Conservation (phyloP, 2,888 invertebrate species). For the Lapara coniferarum region DNA sequence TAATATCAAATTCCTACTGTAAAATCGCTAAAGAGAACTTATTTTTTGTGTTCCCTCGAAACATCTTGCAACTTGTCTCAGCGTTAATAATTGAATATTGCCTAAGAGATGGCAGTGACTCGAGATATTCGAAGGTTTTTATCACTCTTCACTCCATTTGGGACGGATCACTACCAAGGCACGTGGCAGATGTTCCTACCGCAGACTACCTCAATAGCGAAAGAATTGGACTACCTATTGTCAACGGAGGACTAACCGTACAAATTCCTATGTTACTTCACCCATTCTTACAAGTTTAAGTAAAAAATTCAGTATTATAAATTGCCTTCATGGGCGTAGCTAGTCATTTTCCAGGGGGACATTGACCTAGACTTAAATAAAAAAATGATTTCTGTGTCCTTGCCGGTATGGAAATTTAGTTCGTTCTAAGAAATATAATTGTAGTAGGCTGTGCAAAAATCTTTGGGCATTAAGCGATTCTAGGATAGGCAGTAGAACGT, state of each 20-base stretch:
- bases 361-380: too few relatives aligned
- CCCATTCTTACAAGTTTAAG: background rate
- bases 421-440: too few relatives aligned
- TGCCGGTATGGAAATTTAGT: too few relatives aligned
- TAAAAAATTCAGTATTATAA: too few relatives aligned
- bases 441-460: too few relatives aligned
- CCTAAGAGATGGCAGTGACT: constrained; percentile 40
- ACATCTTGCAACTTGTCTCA: constrained; percentile 48
- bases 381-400: too few relatives aligned
- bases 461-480: too few relatives aligned
- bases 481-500: too few relatives aligned
- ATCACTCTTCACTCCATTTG: background rate
- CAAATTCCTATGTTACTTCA: background rate
- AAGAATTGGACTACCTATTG: too few relatives aligned
- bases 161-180: constrained; percentile 1
- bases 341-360: too few relatives aligned
- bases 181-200: background rate
- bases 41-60: constrained; percentile 44
- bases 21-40: constrained; percentile 20
- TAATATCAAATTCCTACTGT: constrained; percentile 18
- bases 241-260: background rate
- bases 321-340: too few relatives aligned
- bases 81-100: constrained; percentile 52
- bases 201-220: too few relatives aligned
- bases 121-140: constrained; percentile 32